Conservation (phyloP, 2,888 invertebrate genomes). For the Platycnemis pennipes region DNA sequence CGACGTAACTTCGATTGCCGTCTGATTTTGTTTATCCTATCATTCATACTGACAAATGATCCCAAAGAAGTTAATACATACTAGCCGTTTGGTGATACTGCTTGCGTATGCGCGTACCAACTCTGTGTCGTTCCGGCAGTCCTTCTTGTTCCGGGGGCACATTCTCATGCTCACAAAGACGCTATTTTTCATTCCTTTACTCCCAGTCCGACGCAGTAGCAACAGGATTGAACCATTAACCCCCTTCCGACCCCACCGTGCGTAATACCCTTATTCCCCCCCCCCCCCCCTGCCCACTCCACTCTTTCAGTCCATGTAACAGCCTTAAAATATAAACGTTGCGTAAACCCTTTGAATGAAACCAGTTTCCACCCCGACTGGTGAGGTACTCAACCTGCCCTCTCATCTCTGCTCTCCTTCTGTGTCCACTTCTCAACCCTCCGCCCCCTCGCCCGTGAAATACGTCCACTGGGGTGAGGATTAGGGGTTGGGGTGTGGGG, state of each 20-base stretch:
- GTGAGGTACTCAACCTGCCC: background rate
- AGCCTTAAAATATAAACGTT: background rate
- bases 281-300: background rate
- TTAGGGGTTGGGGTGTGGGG: background rate
- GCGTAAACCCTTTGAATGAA: background rate
- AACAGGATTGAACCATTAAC: conserved; percentile 19
- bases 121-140: too few species aligned
- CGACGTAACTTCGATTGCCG: too few species aligned
- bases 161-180: too few species aligned
- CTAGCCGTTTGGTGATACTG: too few species aligned
- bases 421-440: background rate
- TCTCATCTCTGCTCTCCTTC: background rate
- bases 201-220: background rate
- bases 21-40: too few species aligned
- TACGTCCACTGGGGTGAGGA: background rate
- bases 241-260: background rate
- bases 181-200: too few species aligned
- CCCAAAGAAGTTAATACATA: too few species aligned
- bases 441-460: background rate
- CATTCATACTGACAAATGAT: too few species aligned
- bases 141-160: too few species aligned
- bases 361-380: background rate
- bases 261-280: background rate
- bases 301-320: too few species aligned
- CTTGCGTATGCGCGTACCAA: too few species aligned